Percentiles rank a stretch among this genome's conserved stretches.
Conservation (phyloP, 2,113 vertebrate species). For the Neogale vison region DNA sequence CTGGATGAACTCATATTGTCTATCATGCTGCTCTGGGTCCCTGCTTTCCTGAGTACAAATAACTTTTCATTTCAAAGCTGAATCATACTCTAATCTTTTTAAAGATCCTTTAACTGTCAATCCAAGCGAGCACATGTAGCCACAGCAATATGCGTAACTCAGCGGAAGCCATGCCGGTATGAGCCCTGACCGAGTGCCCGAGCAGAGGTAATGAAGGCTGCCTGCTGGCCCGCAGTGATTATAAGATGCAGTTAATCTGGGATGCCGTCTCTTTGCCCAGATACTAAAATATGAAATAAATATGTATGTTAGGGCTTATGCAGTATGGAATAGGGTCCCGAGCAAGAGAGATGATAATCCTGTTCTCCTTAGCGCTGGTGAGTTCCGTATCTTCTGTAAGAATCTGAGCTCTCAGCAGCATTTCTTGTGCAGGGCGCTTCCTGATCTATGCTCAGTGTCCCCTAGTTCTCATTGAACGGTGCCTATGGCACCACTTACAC, state of each 20-base stretch:
- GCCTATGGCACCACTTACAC: no score
- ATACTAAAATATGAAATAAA: constrained; percentile 19
- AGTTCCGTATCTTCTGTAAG: not conserved
- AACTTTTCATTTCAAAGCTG: constrained; percentile 57
- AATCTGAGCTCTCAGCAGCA: not conserved
- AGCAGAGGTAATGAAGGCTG: not conserved
- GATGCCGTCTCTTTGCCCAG: not conserved
- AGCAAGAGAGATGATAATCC: not conserved
- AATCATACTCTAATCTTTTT: not conserved
- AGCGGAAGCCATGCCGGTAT: accelerated
- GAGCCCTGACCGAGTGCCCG: not conserved
- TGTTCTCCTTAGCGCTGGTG: not conserved
- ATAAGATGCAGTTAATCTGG: not conserved
- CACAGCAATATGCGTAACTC: not conserved
- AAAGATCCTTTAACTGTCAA: constrained; percentile 37
- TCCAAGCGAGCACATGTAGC: not conserved
- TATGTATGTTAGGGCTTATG: not conserved
- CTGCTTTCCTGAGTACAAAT: not conserved
- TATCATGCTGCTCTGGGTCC: not conserved
- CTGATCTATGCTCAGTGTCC: not conserved
- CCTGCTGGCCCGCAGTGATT: not conserved
- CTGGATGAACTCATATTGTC: not conserved
- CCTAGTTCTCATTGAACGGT: not conserved
- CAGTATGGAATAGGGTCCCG: not conserved
- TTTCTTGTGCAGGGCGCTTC: not conserved